phyloP scores from a whole-genome alignment of 2,888 invertebrate genomes.

The Cartodere bifasciata region DNA sequence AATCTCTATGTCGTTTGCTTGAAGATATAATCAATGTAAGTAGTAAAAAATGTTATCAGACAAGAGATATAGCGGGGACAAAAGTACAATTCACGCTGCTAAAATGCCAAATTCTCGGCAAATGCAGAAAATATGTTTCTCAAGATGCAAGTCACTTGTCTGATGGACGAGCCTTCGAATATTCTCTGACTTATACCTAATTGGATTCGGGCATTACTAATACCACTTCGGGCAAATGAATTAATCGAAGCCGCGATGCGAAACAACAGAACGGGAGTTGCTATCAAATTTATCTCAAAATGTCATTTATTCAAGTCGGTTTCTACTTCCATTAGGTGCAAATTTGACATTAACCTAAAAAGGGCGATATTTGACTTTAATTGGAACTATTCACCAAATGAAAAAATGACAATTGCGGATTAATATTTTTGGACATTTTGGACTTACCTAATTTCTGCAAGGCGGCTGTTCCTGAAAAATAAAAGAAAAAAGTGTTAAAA shows the following conservation, averaged over 20 bases:
- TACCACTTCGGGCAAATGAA: constrained; percentile 27
- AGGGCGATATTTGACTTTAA: too few species aligned
- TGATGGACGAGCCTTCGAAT: constrained; percentile 28
- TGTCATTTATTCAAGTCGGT: constrained; percentile 32
- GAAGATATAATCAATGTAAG: constrained; percentile 11
- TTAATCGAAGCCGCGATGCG: constrained; percentile 28
- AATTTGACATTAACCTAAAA: too few species aligned
- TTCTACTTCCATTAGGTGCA: too few species aligned
- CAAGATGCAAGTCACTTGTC: constrained; percentile 28
- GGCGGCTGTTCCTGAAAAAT: too few species aligned
- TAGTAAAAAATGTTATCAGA: constrained; percentile 13
- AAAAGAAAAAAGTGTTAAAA: too few species aligned
- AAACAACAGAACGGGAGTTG: constrained; percentile 24
- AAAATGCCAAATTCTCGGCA: constrained; percentile 23
- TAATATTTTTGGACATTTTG: too few species aligned
- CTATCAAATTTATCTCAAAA: constrained; percentile 30
- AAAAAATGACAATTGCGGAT: too few species aligned
- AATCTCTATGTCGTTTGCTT: constrained; percentile 11
- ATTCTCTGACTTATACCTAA: constrained; percentile 32
- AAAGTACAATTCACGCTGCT: constrained; percentile 25
- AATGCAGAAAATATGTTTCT: constrained; percentile 29
- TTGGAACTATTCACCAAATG: too few species aligned
- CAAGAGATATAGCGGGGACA: constrained; percentile 14
- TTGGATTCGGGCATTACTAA: constrained; percentile 28
- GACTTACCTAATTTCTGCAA: too few species aligned